These are phyloP conservation scores for Pycnomerus fuliginosus DNA, from an alignment of 2,888 invertebrate genomes.

Conservation along the genomic window DNA sequence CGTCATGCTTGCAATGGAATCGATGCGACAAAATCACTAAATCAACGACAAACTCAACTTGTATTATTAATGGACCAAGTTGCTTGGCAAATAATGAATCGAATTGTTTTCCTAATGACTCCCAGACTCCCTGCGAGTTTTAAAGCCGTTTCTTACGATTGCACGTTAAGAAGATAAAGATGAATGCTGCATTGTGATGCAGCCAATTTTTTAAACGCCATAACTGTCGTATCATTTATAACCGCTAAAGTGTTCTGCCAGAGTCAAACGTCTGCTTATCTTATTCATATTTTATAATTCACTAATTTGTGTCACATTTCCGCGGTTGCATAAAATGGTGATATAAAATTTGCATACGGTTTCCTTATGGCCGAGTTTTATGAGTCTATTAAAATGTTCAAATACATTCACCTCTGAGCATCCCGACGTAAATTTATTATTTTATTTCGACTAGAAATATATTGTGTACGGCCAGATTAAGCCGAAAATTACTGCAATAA, in stretches of 20 bases:
- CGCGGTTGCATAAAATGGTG: no score
- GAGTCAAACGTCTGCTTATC: no score
- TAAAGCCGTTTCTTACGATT: constrained; percentile 8
- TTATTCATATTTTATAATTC: no score
- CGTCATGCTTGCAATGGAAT: constrained; percentile 16
- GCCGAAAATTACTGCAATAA: no score
- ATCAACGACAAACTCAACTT: constrained; percentile 17
- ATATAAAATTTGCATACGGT: no score
- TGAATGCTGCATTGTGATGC: constrained; percentile 12
- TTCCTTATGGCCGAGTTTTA: constrained; percentile 6
- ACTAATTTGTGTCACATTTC: no score
- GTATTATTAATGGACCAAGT: constrained; percentile 14
- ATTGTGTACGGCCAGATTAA: no score
- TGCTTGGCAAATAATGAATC: constrained; percentile 14
- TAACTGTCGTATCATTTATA: constrained; percentile 12
- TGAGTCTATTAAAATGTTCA: constrained; percentile 4
- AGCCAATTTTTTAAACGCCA: constrained; percentile 11
- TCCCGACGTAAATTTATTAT: no score
- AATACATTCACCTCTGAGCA: constrained; percentile 4
- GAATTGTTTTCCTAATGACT: constrained; percentile 15
- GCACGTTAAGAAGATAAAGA: constrained; percentile 8
- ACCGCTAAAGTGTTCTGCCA: constrained; percentile 8
- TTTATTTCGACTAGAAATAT: no score
- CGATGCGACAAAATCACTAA: constrained; percentile 13
- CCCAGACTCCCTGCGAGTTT: constrained; percentile 1